These are phyloP conservation scores for Hedya salicella DNA, from an alignment of 2,888 invertebrate genomes.

Conservation along the genomic window DNA sequence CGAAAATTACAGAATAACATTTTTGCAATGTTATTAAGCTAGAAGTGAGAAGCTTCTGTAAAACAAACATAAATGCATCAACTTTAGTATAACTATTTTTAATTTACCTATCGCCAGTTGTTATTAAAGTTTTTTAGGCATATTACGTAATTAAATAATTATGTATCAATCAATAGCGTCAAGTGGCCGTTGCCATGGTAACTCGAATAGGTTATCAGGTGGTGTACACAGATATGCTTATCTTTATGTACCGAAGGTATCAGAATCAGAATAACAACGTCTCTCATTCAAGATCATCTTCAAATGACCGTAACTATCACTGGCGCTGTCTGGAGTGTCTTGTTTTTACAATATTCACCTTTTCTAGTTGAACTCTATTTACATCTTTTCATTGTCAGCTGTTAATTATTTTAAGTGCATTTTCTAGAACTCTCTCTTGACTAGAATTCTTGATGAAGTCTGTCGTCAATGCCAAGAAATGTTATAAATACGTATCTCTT, in stretches of 20 bases:
- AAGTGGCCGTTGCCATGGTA: slow-evolving; percentile 6
- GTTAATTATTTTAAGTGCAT: neutral
- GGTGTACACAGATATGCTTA: slow-evolving; percentile 5
- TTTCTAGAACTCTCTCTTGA: neutral
- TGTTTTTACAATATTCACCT: slow-evolving; percentile 21
- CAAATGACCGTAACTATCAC: slow-evolving; percentile 26
- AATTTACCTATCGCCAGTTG: neutral
- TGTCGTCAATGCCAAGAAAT: too few species aligned
- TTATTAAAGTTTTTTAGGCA: neutral
- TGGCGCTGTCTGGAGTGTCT: slow-evolving; percentile 23
- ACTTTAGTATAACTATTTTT: too few species aligned
- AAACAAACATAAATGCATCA: too few species aligned
- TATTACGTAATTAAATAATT: slow-evolving; percentile 4
- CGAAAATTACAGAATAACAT: too few species aligned
- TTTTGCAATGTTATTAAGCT: too few species aligned
- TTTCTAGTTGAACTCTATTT: neutral
- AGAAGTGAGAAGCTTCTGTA: too few species aligned
- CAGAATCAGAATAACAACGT: slow-evolving; percentile 22
- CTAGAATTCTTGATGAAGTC: neutral
- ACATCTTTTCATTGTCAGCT: neutral
- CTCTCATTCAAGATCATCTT: slow-evolving; percentile 27
- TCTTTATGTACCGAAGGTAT: slow-evolving; percentile 11
- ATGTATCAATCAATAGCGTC: neutral
- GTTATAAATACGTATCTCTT: too few species aligned
- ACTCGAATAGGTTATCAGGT: neutral